Base-by-base conservation (phyloP, 2,113 vertebrate genomes). In the Nibea coibor region DNA sequence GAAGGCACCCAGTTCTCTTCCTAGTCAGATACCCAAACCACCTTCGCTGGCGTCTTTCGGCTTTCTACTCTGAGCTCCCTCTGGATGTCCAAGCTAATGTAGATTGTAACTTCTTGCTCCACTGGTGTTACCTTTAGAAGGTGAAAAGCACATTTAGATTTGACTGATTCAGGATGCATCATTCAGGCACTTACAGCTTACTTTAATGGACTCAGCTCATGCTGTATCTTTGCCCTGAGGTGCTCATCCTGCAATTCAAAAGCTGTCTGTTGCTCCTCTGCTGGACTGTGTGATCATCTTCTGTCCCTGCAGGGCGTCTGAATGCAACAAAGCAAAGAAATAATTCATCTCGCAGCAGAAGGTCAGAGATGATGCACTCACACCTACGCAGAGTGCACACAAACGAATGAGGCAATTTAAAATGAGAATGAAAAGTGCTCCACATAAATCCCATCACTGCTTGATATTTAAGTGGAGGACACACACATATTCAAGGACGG, bases 321-420 rank as follows among this genome's bases (percentile, higher is more conserved):
- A 58, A 64, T 31, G 51, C 66, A 80, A 20, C 79, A 42, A 74
- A 72, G 47, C 68, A 66, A 67, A 78, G 64, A 75, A 61, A 61
- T 50, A 66, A 74, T 81, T 69, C 26, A 59, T 45, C 12, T 45
- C 43, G 22, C 12, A 56, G 14, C 28, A 31, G 20, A 39, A 79
- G 11, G 77, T 75, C 70, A 70, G 19, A 47, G 53, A 78, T 16
- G 56, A 61, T 80, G 59, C 19, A 16, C 50, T 16, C 28, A 64
- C 10, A 22, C 75, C 69, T 43, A 67, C 64, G 31, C 59, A 47
- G 50, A 42, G 24, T 2, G 26, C 64, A 72, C 28, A 42, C 16
- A 62, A 59, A 76, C 53, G 6, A 16, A 47, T 15, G 24, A 50
- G 47, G 2, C 53, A 62, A 58, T 61, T 69, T 16, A 61, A 77